Evolutionary conservation across 30 jellyfish, hydroid and myxozoan genomes (phyloP), one percentile per base, ranked within the genome.

Genomic region (Aurelia sp.): DNA sequence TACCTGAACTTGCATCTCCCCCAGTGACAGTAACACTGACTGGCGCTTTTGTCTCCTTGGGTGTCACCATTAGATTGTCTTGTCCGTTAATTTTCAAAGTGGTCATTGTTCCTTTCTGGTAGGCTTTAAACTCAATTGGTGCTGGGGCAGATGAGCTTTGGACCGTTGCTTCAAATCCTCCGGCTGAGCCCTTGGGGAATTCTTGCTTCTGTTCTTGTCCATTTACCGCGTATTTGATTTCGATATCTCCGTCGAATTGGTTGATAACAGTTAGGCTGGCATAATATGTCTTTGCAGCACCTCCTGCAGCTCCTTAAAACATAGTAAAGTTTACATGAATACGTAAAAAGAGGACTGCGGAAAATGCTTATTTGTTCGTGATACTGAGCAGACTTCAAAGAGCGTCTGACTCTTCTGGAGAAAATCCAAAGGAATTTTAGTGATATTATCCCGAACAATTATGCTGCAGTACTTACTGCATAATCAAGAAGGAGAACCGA

Each of bases 41-140:
- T 40, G 82, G 17, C 6, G 55, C 60, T 70, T 75, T 84, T 2
- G 75, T 30, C 64, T 73, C 73, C 3, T 67, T 78, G 18, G 94
- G 89, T 16, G 62, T 40, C 19, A 85, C 82, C 35, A 47, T 19
- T 2, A 85, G 44, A 18, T 82, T 3, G 47, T 62, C 77, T 16
- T 23, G 11, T 18, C 84, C 89, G 31, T 85, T 85, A 20, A 85
- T 44, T 21, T 40, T 62, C 59, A 85, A 9, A 60, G 64, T 86
- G n/a, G 68, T 74, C 15, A 3, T 53, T 4, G 94, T 82, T 50
- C 94, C 94, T 85, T 73, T 60, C 57, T 85, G 53, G 57, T 47
- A 85, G 1, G 94, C 89, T 60, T 62, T 64, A 44, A 85, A 67
- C 50, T 61, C 74, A 22, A 85, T 20, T 27, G 65, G 68, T 2